A percentile compares a stretch with the other conserved stretches of the same genome.
Conservation (phyloP, 2,888 invertebrate species). For the Campoletis raptor region DNA sequence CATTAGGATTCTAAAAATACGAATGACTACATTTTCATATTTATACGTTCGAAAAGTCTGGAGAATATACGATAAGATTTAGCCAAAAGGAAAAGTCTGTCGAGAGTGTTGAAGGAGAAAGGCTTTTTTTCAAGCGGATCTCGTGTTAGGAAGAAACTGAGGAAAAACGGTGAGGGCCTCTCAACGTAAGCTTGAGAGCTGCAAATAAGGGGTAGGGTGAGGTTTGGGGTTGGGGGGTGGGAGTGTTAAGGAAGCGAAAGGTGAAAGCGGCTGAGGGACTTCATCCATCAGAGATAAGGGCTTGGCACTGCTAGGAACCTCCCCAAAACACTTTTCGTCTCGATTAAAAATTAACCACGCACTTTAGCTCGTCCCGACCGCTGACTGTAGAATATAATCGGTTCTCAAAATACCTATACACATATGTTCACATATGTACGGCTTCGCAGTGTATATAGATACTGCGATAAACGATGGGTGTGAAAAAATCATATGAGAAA, state of each 20-base stretch:
- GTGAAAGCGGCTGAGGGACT: constrained; percentile 44
- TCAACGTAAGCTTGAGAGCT: constrained; percentile 28
- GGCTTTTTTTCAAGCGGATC: constrained; percentile 30
- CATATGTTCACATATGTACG: neutral
- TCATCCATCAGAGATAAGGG: constrained; percentile 62
- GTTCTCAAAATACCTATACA: neutral
- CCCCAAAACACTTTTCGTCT: constrained; percentile 71
- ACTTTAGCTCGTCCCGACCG: constrained; percentile 70
- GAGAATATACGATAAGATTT: constrained; percentile 31
- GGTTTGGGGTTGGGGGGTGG: too few relatives aligned
- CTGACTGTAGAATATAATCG: constrained; percentile 49
- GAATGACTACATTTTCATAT: constrained; percentile 1
- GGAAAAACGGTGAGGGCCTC: constrained; percentile 38
- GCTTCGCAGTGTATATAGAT: neutral
- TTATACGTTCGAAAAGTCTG: constrained; percentile 14
- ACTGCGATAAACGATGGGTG: constrained; percentile 10
- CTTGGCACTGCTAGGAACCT: constrained; percentile 57
- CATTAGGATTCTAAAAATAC: neutral
- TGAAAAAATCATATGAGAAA: constrained; percentile 25
- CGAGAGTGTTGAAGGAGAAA: neutral
- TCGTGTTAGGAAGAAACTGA: constrained; percentile 34
- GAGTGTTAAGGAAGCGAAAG: neutral
- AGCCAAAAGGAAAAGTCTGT: constrained; percentile 4
- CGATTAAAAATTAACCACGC: constrained; percentile 75
- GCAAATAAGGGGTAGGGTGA: neutral